These are phyloP conservation scores for Serrognathus titanus DNA, from an alignment of 2,888 invertebrate species.

Conservation along the genomic window DNA sequence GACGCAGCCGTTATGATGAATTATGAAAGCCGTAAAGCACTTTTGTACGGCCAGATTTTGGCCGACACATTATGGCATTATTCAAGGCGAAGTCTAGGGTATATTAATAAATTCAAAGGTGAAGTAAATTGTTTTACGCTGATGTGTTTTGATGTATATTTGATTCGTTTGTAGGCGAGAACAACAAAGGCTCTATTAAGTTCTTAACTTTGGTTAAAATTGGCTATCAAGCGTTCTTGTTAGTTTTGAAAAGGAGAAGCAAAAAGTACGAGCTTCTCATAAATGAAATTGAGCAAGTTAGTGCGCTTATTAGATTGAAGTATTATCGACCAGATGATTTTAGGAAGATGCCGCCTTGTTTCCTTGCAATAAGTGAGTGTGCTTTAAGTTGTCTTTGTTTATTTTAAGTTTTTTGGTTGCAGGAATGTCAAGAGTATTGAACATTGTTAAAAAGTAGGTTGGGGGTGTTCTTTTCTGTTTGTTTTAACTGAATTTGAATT, in stretches of 20 bases:
- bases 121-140: not conserved
- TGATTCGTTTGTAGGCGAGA: not conserved
- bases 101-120: not conserved
- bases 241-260: not conserved
- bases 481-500: no score
- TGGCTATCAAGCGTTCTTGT: not conserved
- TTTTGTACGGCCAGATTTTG: not conserved
- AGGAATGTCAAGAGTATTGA: slow-evolving; percentile 2
- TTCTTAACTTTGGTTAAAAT: not conserved
- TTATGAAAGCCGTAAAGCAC: not conserved
- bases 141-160: not conserved
- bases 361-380: not conserved
- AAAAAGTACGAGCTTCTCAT: not conserved
- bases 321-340: not conserved
- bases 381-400: not conserved
- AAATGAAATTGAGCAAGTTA: not conserved
- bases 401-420: not conserved
- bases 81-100: not conserved
- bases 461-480: no score
- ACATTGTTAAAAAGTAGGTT: not conserved
- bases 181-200: not conserved
- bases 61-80: not conserved
- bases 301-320: not conserved
- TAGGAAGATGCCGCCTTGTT: not conserved
- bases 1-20: not conserved